phyloP scores from a whole-genome alignment of 2,113 vertebrate genomes.

The Nyctibius bracteatus region DNA sequence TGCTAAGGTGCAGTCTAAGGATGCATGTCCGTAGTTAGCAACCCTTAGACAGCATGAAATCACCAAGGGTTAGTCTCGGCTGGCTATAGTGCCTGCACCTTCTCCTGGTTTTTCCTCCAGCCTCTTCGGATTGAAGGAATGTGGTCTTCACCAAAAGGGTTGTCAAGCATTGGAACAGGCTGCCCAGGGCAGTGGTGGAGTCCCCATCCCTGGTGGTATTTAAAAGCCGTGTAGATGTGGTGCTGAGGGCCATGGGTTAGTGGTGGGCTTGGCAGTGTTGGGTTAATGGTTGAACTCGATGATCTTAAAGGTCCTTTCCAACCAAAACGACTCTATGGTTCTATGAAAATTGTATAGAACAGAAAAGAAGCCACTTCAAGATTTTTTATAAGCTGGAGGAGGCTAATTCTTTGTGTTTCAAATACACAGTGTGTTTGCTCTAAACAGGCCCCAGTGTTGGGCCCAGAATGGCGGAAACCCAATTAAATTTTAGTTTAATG shows the following conservation, averaged over 20 bases:
- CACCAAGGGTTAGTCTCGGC: neutral
- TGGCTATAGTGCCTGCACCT: too few species aligned
- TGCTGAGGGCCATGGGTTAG: too few species aligned
- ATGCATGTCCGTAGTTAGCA: neutral
- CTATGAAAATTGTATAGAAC: neutral
- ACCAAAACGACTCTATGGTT: too few species aligned
- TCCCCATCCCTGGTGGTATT: too few species aligned
- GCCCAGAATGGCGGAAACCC: neutral
- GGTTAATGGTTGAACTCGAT: too few species aligned
- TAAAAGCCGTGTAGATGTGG: too few species aligned
- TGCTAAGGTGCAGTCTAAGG: rapidly evolving
- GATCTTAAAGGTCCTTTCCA: too few species aligned
- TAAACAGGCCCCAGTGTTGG: neutral
- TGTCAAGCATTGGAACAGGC: too few species aligned
- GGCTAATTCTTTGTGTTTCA: neutral
- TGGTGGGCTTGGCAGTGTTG: too few species aligned
- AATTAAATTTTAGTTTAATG: neutral
- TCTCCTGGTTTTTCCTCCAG: neutral
- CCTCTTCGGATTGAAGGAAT: neutral
- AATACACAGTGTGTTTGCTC: neutral
- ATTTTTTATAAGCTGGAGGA: neutral
- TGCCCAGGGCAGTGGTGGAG: too few species aligned
- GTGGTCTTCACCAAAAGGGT: too few species aligned
- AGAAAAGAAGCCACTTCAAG: neutral
- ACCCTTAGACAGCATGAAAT: neutral